phyloP scores from a whole-genome alignment of 1,140 invertebrate genomes.

The Mercenaria mercenaria region DNA sequence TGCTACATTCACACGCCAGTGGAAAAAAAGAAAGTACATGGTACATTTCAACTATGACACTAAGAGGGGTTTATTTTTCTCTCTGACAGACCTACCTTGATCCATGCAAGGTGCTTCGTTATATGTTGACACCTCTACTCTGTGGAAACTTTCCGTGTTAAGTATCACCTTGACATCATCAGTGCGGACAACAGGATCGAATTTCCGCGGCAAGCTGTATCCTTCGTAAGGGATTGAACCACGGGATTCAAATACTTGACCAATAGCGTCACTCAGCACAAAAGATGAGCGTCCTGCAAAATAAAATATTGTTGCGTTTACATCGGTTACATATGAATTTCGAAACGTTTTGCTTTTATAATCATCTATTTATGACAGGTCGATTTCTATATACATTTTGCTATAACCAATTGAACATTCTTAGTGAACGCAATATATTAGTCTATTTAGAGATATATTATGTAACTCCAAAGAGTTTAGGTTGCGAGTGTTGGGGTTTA shows the following conservation, averaged over 20 bases:
- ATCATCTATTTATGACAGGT: background rate
- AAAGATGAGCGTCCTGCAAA: background rate
- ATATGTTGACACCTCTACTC: conserved; percentile 31
- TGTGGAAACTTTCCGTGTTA: conserved; percentile 40
- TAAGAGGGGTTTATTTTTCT: background rate
- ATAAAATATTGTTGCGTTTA: background rate
- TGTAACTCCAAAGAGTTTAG: too few species aligned
- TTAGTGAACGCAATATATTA: too few species aligned
- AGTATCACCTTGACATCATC: background rate
- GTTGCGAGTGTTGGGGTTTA: too few species aligned
- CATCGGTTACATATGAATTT: background rate
- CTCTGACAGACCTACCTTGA: background rate
- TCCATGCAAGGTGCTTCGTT: conserved; percentile 43
- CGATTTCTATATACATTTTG: background rate
- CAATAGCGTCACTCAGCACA: conserved; percentile 35
- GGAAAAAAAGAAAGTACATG: background rate
- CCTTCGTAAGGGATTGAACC: conserved; percentile 8
- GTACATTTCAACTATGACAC: too few species aligned
- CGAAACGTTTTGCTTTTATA: background rate
- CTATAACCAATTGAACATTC: too few species aligned
- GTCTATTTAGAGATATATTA: too few species aligned
- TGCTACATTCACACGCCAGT: too few species aligned
- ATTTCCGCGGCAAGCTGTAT: conserved; percentile 46
- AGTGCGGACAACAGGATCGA: conserved; percentile 20
- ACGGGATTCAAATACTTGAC: conserved; percentile 50